phyloP scores from a whole-genome alignment of 2,797 vertebrate species.

The Artibeus lituratus region DNA sequence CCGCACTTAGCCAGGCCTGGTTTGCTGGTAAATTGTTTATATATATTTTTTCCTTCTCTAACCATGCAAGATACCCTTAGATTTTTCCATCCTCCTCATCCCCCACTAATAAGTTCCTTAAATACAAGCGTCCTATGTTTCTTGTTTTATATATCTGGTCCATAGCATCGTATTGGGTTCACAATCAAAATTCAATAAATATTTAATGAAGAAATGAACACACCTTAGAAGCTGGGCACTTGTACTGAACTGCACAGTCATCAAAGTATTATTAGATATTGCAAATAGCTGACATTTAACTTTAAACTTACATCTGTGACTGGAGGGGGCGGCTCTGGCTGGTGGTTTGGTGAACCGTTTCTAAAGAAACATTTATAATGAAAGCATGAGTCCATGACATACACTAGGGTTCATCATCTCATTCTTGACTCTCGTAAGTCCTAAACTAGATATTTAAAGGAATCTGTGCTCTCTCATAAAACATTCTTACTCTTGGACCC shows the following conservation, averaged over 20 bases:
- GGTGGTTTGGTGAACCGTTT: constrained; percentile 94
- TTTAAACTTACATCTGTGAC: constrained; percentile 90
- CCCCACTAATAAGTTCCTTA: background rate
- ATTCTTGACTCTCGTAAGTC: background rate
- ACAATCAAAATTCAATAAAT: background rate
- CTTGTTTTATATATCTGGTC: background rate
- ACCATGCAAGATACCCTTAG: background rate
- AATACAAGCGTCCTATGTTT: background rate
- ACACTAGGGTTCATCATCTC: background rate
- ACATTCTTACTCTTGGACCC: background rate
- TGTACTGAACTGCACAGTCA: constrained; percentile 6
- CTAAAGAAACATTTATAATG: constrained; percentile 79
- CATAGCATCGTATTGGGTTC: background rate
- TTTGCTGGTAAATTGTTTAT: background rate
- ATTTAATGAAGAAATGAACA: background rate
- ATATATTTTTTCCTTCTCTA: background rate
- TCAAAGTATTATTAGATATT: constrained; percentile 21
- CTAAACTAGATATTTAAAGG: background rate
- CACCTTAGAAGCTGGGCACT: background rate
- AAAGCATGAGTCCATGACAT: constrained; percentile 46
- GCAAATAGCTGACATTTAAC: constrained; percentile 41
- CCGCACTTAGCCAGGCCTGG: background rate
- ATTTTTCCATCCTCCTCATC: background rate
- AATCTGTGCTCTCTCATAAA: background rate
- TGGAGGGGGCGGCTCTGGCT: constrained; percentile 92